phyloP scores from a whole-genome alignment of 2,113 vertebrate genomes.

The Boleophthalmus pectinirostris region DNA sequence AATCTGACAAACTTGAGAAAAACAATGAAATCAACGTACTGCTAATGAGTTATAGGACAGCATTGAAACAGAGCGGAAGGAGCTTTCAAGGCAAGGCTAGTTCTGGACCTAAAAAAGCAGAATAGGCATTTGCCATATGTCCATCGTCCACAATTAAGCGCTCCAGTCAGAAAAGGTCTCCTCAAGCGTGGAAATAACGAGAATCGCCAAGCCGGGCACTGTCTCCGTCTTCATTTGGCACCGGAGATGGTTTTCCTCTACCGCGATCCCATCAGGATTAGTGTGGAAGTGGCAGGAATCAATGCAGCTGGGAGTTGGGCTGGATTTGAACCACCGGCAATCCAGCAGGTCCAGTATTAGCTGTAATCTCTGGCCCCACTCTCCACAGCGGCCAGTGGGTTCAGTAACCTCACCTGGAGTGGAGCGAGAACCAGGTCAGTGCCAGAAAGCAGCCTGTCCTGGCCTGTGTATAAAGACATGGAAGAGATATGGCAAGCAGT shows the following conservation, averaged over 20 bases:
- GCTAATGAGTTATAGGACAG: conserved; percentile 23
- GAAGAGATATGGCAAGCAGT: background rate
- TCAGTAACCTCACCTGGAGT: conserved; percentile 34
- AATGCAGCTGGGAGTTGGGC: conserved; percentile 41
- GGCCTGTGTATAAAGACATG: background rate
- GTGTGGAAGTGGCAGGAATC: conserved; percentile 59
- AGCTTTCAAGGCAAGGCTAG: conserved; percentile 11
- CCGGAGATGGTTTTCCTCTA: conserved; percentile 27
- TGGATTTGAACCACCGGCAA: conserved; percentile 23
- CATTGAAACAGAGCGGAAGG: background rate
- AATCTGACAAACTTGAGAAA: conserved; percentile 26
- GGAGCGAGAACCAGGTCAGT: background rate
- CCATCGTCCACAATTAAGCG: conserved; percentile 40
- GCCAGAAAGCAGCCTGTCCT: background rate
- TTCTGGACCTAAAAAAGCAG: conserved; percentile 23
- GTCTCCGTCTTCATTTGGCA: conserved; percentile 17
- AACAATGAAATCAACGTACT: conserved; percentile 35
- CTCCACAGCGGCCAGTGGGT: conserved; percentile 2
- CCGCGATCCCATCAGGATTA: conserved; percentile 54
- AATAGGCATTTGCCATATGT: conserved; percentile 22
- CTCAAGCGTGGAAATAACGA: conserved; percentile 36
- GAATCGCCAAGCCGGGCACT: conserved; percentile 7
- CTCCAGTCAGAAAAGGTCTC: conserved; percentile 17
- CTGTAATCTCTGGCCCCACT: conserved; percentile 44
- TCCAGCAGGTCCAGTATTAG: conserved; percentile 47